Conservation (phyloP, 2,888 invertebrate genomes). For the Eupithecia subfuscata region DNA sequence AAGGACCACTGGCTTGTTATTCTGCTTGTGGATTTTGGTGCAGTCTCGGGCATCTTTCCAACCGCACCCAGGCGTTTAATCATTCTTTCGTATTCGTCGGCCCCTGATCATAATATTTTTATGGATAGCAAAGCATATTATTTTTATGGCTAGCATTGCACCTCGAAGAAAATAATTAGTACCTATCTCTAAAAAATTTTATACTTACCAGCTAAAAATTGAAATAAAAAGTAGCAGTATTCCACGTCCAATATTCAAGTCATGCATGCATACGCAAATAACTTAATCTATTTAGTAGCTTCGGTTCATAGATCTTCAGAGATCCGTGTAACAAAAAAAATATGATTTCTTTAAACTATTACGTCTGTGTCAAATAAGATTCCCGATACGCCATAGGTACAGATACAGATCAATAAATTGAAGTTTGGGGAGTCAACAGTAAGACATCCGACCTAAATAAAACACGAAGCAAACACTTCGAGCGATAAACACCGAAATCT, state of each 20-base stretch:
- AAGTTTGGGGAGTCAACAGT: not conserved
- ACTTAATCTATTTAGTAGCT: no score
- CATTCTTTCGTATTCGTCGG: not conserved
- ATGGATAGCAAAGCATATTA: not conserved
- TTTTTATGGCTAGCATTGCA: no score
- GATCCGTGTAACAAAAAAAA: no score
- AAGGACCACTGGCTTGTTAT: not conserved
- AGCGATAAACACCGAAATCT: conserved; percentile 2
- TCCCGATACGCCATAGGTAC: not conserved
- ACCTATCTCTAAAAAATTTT: no score
- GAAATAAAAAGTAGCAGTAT: no score
- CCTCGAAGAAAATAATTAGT: no score
- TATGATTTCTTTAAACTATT: no score
- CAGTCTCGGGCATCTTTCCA: conserved; percentile 27
- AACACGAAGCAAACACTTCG: not conserved
- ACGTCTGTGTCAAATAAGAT: not conserved
- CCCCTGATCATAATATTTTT: not conserved
- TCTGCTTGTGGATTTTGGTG: conserved; percentile 7
- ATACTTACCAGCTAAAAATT: no score
- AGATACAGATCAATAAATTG: not conserved
- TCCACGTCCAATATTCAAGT: no score
- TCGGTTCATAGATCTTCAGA: no score
- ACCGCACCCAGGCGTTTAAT: conserved; percentile 16
- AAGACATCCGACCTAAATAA: not conserved
- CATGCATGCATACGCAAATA: no score